Percentiles rank a stretch among this genome's conserved stretches.
Evolutionary conservation across 2,888 invertebrate genomes (phyloP).

Genomic region (Reticulitermes lucifugus): DNA sequence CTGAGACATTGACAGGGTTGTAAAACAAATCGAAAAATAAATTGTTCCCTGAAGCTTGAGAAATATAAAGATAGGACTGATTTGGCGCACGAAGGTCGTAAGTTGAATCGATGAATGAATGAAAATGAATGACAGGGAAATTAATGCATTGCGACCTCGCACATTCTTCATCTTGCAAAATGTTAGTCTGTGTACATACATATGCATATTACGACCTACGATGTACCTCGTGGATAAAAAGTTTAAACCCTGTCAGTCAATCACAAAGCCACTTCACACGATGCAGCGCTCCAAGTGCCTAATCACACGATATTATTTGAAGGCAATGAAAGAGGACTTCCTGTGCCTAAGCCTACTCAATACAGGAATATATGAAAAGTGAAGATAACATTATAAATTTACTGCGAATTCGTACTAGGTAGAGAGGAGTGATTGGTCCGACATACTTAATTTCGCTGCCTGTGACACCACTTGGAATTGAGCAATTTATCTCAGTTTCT

Average conservation of each 20-base stretch:
- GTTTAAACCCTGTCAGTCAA: neutral
- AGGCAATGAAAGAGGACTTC: too few relatives aligned
- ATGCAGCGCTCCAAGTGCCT: neutral
- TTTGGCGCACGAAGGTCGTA: neutral
- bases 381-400: too few relatives aligned
- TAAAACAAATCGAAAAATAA: neutral
- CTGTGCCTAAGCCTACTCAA: too few relatives aligned
- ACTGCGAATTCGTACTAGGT: too few relatives aligned
- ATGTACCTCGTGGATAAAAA: neutral
- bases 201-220: slow-evolving; percentile 4
- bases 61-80: neutral
- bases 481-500: too few relatives aligned
- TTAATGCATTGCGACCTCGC: neutral
- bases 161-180: neutral
- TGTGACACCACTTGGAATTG: too few relatives aligned
- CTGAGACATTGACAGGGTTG: too few relatives aligned
- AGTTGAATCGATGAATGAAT: neutral
- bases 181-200: neutral
- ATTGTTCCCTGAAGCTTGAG: neutral
- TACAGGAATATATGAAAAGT: too few relatives aligned
- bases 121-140: slow-evolving; percentile 3
- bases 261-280: neutral
- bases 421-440: too few relatives aligned
- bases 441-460: too few relatives aligned
- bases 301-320: neutral